Evolutionary conservation across 2,888 invertebrate genomes (phyloP), one percentile per base, ranked within the genome.

Genomic region (Himalopsyche kuldschensis): DNA sequence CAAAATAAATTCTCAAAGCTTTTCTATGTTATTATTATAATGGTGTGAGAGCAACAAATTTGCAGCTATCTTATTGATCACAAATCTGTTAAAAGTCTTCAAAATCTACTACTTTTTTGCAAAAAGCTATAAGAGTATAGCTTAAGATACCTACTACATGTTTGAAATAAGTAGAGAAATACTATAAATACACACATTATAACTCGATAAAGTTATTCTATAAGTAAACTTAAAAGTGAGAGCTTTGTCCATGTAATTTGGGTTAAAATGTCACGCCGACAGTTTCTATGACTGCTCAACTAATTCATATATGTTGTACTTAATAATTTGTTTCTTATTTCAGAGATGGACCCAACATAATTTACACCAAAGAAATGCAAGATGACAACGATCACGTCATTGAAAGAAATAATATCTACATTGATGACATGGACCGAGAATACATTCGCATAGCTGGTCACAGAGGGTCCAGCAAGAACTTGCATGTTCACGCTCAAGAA

Each of bases 351-450:
- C 92, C 92, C 24, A 92, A 92, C 86, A 90, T 93, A 77, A 92
- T 92, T 82, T 93, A 91, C 86, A 92, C 92, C 85, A 91, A 92
- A 89, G 92, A 93, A 88, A 91, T 92, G 90, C 92, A 92, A 88
- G 89, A 91, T 30, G 90, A 91, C 88, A 89, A 91, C 87, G 90
- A 91, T 1, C 90, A 90, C 87, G 89, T 89, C 3, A 91, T 91
- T 20, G 87, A 92, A 91, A 88, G 92, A 92, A 86, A 93, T 91
- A 69, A 69, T 87, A 92, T 93, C 87, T 93, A 93, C 86, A 90
- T 94, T 47, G 93, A 94, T 88, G 93, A 92, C 88, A 89, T 93
- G 87, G 94, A 94, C 87, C 93, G 92, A 79, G 92, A 92, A 5
- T 92, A 92, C 85, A 91, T 92, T 80, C 90, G 92, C 87, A 92